Conservation (phyloP, 2,113 vertebrate genomes). For the Acinonyx jubatus region DNA sequence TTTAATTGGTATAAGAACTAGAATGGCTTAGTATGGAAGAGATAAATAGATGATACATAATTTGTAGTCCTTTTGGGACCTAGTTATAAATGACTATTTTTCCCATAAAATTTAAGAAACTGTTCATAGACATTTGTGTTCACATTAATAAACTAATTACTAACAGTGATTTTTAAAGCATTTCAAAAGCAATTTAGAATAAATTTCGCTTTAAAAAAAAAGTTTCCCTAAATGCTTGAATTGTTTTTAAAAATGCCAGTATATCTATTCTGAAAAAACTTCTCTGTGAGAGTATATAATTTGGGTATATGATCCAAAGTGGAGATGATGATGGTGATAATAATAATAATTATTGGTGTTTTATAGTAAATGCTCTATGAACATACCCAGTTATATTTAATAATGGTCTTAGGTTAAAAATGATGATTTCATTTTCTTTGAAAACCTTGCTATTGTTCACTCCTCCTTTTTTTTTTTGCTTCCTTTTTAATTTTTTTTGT, state of each 20-base stretch:
- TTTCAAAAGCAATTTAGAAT: slow-evolving; percentile 48
- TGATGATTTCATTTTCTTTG: background rate
- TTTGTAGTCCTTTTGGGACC: background rate
- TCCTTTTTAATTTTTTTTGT: no score
- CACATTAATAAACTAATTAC: background rate
- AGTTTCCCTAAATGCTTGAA: background rate
- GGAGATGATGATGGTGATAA: no score
- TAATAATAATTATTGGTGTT: background rate
- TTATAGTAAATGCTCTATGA: background rate
- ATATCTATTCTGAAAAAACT: background rate
- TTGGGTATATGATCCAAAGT: background rate
- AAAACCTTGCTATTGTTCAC: background rate
- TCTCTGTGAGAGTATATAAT: background rate
- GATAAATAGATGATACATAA: background rate
- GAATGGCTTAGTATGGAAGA: background rate
- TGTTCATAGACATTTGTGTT: background rate
- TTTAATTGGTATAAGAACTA: background rate
- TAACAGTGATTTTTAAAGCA: background rate
- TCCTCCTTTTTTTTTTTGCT: background rate
- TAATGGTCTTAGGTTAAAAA: background rate
- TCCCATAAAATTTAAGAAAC: background rate
- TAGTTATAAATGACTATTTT: background rate
- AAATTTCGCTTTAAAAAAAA: slow-evolving; percentile 10
- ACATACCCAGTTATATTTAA: background rate
- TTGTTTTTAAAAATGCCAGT: background rate